Base-by-base conservation (phyloP, 2,797 vertebrate genomes). In the Brotula barbata region DNA sequence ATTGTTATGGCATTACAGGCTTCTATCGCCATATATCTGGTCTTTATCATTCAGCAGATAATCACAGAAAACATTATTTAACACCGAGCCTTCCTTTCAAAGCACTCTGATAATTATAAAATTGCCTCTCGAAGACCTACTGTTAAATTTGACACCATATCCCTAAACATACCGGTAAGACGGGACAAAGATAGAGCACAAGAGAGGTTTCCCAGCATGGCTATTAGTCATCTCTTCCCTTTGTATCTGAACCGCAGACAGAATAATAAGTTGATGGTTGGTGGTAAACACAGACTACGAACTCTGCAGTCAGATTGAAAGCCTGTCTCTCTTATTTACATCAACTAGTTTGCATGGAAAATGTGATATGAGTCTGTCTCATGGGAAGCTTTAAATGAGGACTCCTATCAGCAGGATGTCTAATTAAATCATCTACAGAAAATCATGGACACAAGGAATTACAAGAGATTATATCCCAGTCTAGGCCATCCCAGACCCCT, bases 361-460 rank as follows among this genome's bases (percentile, higher is more conserved):
- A 7, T 42, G 42, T 54, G 44, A 54, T 37, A 45, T 54, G 56
- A 47, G 21, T 55, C 54, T 33, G 39, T 54, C 52, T 60, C 56
- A 63, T 49, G 63, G 47, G 58, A 61, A 52, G 58, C 62, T 47
- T 51, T 57, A 71, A 78, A 71, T 50, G 52, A 78, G 60, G 64
- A 65, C 72, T 81, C 56, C 49, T 51, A 87, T 87, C 81, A 84
- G 73, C 68, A 61, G 73, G 66, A 79, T 16, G 64, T 78, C 67
- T 85, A 88, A 89, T 88, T 85, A 83, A 90, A 90, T 90, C 80
- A 89, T 87, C 74, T 79, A 71, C 74, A 71, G 82, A 62, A 75
- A 83, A 88, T 87, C 85, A 80, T 23, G 12, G 60, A 87, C 67
- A 82, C 52, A 51, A 70, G 58, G 85, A 82, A 87, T 91, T 88